Base-by-base conservation (phyloP, 2,888 invertebrate species). In the Orchesellides sinensis region DNA sequence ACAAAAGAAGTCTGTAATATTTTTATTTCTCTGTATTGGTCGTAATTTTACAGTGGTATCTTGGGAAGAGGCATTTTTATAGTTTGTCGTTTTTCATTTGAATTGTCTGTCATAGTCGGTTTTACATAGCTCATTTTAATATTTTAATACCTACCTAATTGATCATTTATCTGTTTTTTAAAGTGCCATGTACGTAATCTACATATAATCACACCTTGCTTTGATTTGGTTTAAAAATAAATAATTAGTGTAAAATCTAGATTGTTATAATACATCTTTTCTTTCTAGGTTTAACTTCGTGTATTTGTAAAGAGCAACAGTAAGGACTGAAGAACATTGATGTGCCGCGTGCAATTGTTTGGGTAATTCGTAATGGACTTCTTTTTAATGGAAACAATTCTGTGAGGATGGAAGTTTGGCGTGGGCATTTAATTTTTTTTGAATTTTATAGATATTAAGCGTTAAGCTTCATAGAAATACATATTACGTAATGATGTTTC, bases 261-360 rank as follows among this genome's bases (percentile, higher is more conserved):
- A 40, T 12, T 21, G 19, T 21, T 21, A 21, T 23, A 49, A 19
- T 45, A 61, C 21, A 52, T 54, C 21, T 52, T 78, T 45, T 54
- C 66, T 1, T 66, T 81, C 8, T 54, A 82, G 82, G 70, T 82
- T 82, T 47, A 82, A 82, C 29, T 82, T 82, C 61, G 75, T 75
- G 14, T 82, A 82, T 75, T 69, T 82, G 40, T 82, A 82, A 82
- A 56, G 25, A n/a, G 27, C 10, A 19, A 6, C 61, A 54, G 56
- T 19, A 66, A 59, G 77, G 69, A 75, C 54, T 72, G 66, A 66
- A 21, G 66, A 45, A 47, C 8, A 21, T 17, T 63, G 17, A 14
- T 70, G 29, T 52, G 66, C 14, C n/a, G 47, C 8, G 8, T 47
- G 23, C 3, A n/a, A 47, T 23, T 66, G n/a, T 25, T 23, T 8